Percentiles rank a stretch among this genome's conserved stretches.
Conservation (phyloP, 1,140 invertebrate species). For the Anoplolepis gracilipes region DNA sequence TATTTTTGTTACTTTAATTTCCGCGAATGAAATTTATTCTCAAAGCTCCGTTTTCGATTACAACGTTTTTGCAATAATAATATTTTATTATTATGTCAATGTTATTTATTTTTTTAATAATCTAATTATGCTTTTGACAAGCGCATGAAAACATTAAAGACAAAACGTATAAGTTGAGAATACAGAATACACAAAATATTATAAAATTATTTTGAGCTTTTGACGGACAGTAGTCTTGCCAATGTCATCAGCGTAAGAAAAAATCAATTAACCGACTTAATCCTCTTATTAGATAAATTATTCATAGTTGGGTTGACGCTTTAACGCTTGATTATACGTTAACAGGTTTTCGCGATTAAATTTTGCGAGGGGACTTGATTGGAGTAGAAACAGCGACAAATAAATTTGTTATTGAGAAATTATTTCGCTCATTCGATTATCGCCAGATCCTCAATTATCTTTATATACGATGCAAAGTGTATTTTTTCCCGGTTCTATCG, state of each 20-base stretch:
- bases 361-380: not conserved
- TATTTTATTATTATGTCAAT: not conserved
- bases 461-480: conserved; percentile 6
- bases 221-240: not conserved
- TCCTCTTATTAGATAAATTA: conserved; percentile 49
- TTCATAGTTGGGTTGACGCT: conserved; percentile 23
- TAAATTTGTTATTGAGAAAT: conserved; percentile 38
- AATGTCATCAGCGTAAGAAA: not conserved
- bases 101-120: not conserved
- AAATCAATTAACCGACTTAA: conserved; percentile 47
- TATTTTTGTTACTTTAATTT: not conserved
- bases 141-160: not conserved
- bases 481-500: conserved; percentile 28
- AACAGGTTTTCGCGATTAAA: conserved; percentile 46
- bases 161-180: not conserved
- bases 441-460: conserved; percentile 11
- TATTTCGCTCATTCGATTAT: conserved; percentile 17
- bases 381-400: not conserved
- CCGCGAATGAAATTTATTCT: not conserved
- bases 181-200: not conserved
- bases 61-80: not conserved
- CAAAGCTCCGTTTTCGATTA: not conserved
- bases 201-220: not conserved
- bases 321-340: conserved; percentile 46
- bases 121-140: not conserved